Conservation (phyloP, 2,113 vertebrate species). For the Ammodramus savannarum region DNA sequence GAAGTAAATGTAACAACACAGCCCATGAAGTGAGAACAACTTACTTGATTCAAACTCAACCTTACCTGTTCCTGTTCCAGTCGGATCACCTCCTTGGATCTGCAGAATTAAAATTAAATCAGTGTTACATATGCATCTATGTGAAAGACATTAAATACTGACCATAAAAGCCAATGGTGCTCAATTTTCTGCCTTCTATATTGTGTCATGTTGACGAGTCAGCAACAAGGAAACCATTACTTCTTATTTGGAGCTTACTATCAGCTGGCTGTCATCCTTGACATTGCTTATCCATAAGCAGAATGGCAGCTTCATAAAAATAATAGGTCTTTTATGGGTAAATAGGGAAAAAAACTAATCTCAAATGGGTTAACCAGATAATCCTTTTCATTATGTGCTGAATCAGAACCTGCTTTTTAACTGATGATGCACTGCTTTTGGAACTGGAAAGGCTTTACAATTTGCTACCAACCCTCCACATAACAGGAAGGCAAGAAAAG, state of each 20-base stretch:
- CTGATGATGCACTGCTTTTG: background rate
- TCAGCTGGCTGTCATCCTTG: background rate
- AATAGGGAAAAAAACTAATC: background rate
- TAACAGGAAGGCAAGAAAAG: background rate
- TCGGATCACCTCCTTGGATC: conserved; percentile 97
- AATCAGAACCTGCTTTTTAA: background rate
- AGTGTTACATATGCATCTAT: background rate
- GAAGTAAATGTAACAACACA: background rate
- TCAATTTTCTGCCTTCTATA: background rate
- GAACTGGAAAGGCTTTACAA: background rate
- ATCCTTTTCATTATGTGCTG: background rate
- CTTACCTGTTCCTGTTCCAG: conserved; percentile 92
- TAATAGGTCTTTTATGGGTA: background rate
- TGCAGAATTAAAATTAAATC: conserved; percentile 61
- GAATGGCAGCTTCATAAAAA: conserved; percentile 1
- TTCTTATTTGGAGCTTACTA: background rate
- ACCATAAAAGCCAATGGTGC: background rate
- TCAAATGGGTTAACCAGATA: conserved; percentile 16
- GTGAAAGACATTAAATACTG: background rate
- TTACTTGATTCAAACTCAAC: background rate
- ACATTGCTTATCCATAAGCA: background rate
- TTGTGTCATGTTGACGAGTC: background rate
- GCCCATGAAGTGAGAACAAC: background rate
- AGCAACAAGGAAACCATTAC: background rate
- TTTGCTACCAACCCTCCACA: background rate